These are phyloP conservation scores for Limnothrissa miodon DNA, from an alignment of 2,113 vertebrate species.

Conservation along the genomic window DNA sequence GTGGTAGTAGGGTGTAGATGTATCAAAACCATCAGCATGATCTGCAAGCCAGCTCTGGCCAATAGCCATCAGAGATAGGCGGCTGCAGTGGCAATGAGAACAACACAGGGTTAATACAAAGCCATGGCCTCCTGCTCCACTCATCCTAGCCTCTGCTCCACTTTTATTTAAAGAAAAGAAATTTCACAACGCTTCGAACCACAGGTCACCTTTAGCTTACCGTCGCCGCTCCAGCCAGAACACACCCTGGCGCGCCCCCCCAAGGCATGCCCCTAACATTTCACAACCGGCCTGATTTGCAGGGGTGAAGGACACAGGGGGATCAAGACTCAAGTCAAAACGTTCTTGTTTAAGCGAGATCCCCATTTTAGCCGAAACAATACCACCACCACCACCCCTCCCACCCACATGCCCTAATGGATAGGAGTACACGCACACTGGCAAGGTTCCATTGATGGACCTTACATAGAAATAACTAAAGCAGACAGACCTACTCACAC, in stretches of 20 bases:
- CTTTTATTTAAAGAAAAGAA: conserved; percentile 9
- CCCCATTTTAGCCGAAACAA: background rate
- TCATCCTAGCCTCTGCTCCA: conserved; percentile 51
- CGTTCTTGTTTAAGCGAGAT: background rate
- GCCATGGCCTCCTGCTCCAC: conserved; percentile 63
- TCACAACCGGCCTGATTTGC: conserved; percentile 16
- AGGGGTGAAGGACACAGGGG: conserved; percentile 2
- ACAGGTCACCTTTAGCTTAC: conserved; percentile 68
- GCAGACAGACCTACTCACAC: background rate
- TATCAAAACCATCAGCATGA: conserved; percentile 97
- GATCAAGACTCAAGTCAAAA: background rate
- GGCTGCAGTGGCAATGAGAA: conserved; percentile 99
- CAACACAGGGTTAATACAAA: conserved; percentile 95
- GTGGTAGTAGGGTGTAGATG: conserved; percentile 96
- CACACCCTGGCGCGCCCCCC: conserved; percentile 51
- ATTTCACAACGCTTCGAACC: conserved; percentile 21
- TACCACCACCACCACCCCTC: background rate
- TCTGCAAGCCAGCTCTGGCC: conserved; percentile 97
- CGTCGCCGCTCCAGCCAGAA: conserved; percentile 66
- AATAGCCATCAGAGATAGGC: conserved; percentile 96
- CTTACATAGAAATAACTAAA: background rate
- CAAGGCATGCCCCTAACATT: conserved; percentile 14
- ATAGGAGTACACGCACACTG: background rate
- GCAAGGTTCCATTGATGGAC: background rate
- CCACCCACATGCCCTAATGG: background rate